Evolutionary conservation across 2,113 vertebrate genomes (phyloP).

Genomic region (Balaenoptera acutorostrata): DNA sequence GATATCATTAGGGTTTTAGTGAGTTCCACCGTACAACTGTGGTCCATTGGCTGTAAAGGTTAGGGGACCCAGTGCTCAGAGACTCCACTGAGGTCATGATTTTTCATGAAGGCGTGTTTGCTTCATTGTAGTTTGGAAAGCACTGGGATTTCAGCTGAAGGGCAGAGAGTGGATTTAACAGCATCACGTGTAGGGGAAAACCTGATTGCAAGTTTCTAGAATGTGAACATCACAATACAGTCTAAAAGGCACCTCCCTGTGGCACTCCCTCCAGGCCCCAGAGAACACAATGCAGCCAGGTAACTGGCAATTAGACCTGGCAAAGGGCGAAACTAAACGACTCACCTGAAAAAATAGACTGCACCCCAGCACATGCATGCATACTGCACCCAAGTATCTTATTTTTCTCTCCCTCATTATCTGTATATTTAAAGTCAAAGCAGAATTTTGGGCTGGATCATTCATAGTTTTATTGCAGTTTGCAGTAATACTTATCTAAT

Average conservation of each 20-base stretch:
- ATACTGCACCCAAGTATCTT: accelerated
- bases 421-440: not conserved
- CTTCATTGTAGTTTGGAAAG: not conserved
- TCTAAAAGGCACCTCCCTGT: not conserved
- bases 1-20: not conserved
- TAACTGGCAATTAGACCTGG: not conserved
- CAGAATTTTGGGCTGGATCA: not conserved
- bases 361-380: accelerated
- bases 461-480: not conserved
- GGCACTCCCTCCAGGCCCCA: not conserved
- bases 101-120: not conserved
- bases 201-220: not conserved
- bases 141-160: not conserved
- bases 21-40: not conserved
- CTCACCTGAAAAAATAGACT: too few species aligned
- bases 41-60: not conserved
- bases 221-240: too few species aligned
- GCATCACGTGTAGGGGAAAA: not conserved
- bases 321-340: not conserved
- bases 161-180: not conserved
- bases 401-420: not conserved
- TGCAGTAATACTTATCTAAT: not conserved
- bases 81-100: not conserved
- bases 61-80: not conserved
- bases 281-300: not conserved